Conservation (phyloP, 2,888 invertebrate genomes). For the Rhogogaster chlorosoma region DNA sequence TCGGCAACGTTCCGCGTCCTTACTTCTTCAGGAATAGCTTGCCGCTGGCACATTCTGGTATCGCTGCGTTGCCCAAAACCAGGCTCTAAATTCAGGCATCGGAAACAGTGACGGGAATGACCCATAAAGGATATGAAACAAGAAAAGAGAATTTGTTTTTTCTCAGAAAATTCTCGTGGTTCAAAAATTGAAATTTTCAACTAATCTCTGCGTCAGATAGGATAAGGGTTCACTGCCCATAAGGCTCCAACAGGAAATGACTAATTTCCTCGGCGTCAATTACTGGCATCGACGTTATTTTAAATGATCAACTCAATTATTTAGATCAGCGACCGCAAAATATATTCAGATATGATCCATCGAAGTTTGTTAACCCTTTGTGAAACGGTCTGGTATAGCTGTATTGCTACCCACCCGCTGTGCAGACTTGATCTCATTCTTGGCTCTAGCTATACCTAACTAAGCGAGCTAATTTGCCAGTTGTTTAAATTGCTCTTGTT, state of each 20-base stretch:
- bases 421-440: not conserved
- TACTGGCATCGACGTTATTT: slow-evolving; percentile 28
- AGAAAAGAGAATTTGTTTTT: not conserved
- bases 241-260: slow-evolving; percentile 2
- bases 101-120: not conserved
- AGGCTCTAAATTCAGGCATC: not conserved
- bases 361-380: slow-evolving; percentile 37
- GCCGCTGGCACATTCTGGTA: not conserved
- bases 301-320: slow-evolving; percentile 40
- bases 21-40: not conserved
- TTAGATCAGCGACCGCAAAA: slow-evolving; percentile 36
- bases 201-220: not conserved
- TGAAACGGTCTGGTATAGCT: not conserved
- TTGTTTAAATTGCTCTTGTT: slow-evolving; percentile 35
- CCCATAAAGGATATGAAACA: not conserved
- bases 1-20: not conserved
- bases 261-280: slow-evolving; percentile 31
- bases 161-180: not conserved
- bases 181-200: not conserved
- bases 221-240: not conserved
- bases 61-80: not conserved
- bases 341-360: slow-evolving; percentile 34
- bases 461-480: slow-evolving; percentile 41
- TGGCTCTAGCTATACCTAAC: not conserved
- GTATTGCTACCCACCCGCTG: not conserved